Evolutionary conservation across 2,888 invertebrate genomes (phyloP), one percentile per base, ranked within the genome.

Genomic region (Liodrosophila aerea): DNA sequence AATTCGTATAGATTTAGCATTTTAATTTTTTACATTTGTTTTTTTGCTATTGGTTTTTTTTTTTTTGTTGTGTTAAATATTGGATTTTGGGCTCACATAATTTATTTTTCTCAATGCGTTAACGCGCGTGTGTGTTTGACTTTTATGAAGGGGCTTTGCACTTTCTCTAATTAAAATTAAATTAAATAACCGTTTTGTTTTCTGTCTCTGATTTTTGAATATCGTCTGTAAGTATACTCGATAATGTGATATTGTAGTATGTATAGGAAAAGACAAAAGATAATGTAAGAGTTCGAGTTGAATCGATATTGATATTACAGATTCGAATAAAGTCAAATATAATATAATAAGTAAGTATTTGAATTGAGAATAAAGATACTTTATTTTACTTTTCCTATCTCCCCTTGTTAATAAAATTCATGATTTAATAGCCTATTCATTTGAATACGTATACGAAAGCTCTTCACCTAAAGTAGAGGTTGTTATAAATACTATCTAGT

Each of bases 81-180:
- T n/a, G n/a, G 39, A 8, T 59, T 52, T 60, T 64, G 46, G 39
- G 50, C 56, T 54, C 64, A 60, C 50, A 66, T 64, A 39, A 49
- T 41, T 36, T 47, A 37, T 43, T 36, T n/a, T 18, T 46, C 13
- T 37, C 27, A 37, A 54, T 30, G 30, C 33, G 36, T 34, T 18
- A 7, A 15, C 16, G 33, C 29, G 33, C 27, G 49, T 34, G 45
- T 54, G 40, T 46, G 41, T n/a, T n/a, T 39, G 29, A 16, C 29
- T 70, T 69, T 46, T 51, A 53, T 67, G 11, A 33, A 44, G 60
- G 47, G 60, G 67, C 72, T 74, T 74, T 81, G 76, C 81, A 77
- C 77, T 77, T 77, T 77, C 77, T 81, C 77, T 72, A 66, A 74
- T 74, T 66, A 72, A 81, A 77, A 76, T 60, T 77, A 62, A 77